A percentile compares a stretch with the other conserved stretches of the same genome.
Conservation (phyloP, 2,888 invertebrate species). For the Oxycera nigricornis region DNA sequence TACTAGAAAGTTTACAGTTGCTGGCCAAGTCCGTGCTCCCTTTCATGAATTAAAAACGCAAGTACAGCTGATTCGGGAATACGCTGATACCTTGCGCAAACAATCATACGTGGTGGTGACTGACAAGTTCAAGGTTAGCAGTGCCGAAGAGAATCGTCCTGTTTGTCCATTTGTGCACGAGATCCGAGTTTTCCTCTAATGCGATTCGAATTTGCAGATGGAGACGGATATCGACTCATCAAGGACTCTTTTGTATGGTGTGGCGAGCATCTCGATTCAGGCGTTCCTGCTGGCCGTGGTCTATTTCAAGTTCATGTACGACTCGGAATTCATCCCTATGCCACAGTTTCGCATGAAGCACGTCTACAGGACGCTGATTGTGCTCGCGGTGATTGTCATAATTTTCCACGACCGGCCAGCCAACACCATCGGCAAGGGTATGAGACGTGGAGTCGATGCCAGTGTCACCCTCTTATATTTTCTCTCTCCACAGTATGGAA, state of each 20-base stretch:
- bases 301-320: conserved; percentile 16
- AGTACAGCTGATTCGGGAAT: neutral
- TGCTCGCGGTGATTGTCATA: neutral
- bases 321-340: conserved; percentile 21
- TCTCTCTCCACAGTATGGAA: neutral
- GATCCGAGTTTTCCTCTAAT: neutral
- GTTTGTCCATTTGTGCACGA: no score
- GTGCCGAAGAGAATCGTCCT: neutral
- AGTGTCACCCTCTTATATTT: neutral
- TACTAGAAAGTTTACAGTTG: neutral
- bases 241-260: conserved; percentile 18
- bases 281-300: conserved; percentile 8
- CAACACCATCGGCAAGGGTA: conserved; percentile 1
- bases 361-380: neutral
- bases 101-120: no score
- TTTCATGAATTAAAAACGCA: neutral
- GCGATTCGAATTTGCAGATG: neutral
- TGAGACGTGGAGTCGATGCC: neutral
- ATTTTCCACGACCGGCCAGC: conserved; percentile 4
- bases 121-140: neutral
- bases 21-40: neutral
- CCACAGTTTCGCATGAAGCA: conserved; percentile 11
- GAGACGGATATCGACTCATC: neutral
- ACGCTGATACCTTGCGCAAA: neutral
- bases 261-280: conserved; percentile 20